phyloP scores from a whole-genome alignment of 2,113 vertebrate genomes.

The Thunnus thynnus region DNA sequence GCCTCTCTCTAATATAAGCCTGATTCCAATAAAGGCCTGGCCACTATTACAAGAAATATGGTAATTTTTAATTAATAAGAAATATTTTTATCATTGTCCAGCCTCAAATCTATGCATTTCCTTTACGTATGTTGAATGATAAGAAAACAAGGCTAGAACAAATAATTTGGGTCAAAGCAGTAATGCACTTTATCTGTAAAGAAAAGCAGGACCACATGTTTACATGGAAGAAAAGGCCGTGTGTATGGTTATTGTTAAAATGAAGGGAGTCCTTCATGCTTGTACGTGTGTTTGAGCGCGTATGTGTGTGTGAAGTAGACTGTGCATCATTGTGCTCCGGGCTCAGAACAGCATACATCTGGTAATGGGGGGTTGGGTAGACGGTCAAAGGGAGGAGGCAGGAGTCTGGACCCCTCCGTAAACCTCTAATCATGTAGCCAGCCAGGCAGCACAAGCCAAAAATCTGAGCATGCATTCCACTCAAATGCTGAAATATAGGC shows the following conservation, averaged over 20 bases:
- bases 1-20: too few relatives aligned
- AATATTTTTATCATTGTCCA: neutral
- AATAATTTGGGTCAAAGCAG: neutral
- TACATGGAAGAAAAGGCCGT: conserved; percentile 26
- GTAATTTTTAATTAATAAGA: too few relatives aligned
- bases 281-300: conserved; percentile 36
- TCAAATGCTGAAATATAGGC: conserved; percentile 70
- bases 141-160: conserved; percentile 11
- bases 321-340: conserved; percentile 82
- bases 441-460: conserved; percentile 41
- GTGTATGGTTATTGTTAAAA: conserved; percentile 52
- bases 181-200: conserved; percentile 7
- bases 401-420: conserved; percentile 54
- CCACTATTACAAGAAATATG: too few relatives aligned
- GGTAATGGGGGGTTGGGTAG: conserved; percentile 73
- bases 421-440: conserved; percentile 59
- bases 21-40: too few relatives aligned
- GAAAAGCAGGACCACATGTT: conserved; percentile 3
- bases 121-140: neutral
- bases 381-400: conserved; percentile 57
- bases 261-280: conserved; percentile 49
- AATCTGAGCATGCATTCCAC: conserved; percentile 61
- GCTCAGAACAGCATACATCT: conserved; percentile 80
- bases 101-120: neutral
- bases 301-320: conserved; percentile 73